These are phyloP conservation scores for Parauchenoglanis punctatus DNA, from an alignment of 2,797 vertebrate genomes.

Conservation along the genomic window DNA sequence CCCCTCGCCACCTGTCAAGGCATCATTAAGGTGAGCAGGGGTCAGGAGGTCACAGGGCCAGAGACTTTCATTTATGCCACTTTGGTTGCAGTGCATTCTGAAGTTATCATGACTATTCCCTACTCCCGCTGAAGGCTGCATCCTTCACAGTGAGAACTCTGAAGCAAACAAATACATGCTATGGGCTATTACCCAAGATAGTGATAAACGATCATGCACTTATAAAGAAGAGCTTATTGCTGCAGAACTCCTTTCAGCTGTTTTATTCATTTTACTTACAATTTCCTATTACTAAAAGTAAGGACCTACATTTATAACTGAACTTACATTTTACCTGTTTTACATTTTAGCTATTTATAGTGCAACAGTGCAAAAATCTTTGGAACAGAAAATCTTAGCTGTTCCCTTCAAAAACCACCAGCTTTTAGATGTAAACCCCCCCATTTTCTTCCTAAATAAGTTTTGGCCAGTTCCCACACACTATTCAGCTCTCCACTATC, in stretches of 20 bases:
- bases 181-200: not conserved
- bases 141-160: not conserved
- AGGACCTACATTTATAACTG: not conserved
- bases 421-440: too few species aligned
- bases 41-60: not conserved
- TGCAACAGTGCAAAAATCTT: too few species aligned
- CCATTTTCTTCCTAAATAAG: too few species aligned
- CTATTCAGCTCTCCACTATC: too few species aligned
- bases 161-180: not conserved
- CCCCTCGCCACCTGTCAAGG: conserved; percentile 98
- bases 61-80: not conserved
- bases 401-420: too few species aligned
- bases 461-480: too few species aligned
- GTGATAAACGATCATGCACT: too few species aligned
- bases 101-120: not conserved
- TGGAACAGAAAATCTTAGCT: too few species aligned
- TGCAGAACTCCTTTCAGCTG: not conserved
- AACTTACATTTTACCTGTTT: too few species aligned
- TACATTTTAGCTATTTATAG: too few species aligned
- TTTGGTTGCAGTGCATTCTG: not conserved
- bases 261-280: not conserved
- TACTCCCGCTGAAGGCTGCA: not conserved
- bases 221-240: not conserved
- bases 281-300: not conserved
- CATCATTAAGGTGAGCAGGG: conserved; percentile 91